Evolutionary conservation across 1,140 invertebrate genomes (phyloP), one percentile per base, ranked within the genome.

Genomic region (Gonatopus flavifemur): DNA sequence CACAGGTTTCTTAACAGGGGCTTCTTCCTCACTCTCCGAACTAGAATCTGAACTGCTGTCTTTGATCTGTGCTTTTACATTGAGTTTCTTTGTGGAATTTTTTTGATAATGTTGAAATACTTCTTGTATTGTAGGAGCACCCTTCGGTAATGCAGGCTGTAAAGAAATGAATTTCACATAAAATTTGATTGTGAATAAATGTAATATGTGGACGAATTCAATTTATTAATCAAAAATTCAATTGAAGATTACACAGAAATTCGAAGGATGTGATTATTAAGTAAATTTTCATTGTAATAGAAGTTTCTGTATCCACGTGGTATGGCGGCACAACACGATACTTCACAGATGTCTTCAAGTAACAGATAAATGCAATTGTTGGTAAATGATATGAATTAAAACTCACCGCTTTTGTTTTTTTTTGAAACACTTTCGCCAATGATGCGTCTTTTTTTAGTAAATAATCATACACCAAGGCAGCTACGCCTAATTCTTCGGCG

Each of bases 331-430:
- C n/a, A n/a, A n/a, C n/a, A n/a, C n/a, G n/a, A n/a, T n/a, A n/a
- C n/a, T n/a, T n/a, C n/a, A n/a, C n/a, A n/a, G n/a, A n/a, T n/a
- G n/a, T n/a, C n/a, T n/a, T n/a, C n/a, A n/a, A n/a, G n/a, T n/a
- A n/a, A n/a, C n/a, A n/a, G n/a, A n/a, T n/a, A n/a, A n/a, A n/a
- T n/a, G n/a, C n/a, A n/a, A n/a, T n/a, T n/a, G n/a, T n/a, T n/a
- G n/a, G n/a, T n/a, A n/a, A n/a, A n/a, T 30, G 15, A 13, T 33
- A 9, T 13, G 15, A 48, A 13, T 3, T 41, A 5, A 40, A 48
- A 74, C 83, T 82, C 77, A 86, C 84, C 64, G 82, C 79, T 41
- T 83, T 84, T 9, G 76, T 79, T 71, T 85, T 85, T 43, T 81
- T 81, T 50, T 83, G 77, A 55, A 81, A 85, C 32, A 81, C 73